Percentiles rank a stretch among this genome's conserved stretches.
These are phyloP conservation scores for Trinectes maculatus DNA, from an alignment of 2,113 vertebrate species.

Conservation along the genomic window DNA sequence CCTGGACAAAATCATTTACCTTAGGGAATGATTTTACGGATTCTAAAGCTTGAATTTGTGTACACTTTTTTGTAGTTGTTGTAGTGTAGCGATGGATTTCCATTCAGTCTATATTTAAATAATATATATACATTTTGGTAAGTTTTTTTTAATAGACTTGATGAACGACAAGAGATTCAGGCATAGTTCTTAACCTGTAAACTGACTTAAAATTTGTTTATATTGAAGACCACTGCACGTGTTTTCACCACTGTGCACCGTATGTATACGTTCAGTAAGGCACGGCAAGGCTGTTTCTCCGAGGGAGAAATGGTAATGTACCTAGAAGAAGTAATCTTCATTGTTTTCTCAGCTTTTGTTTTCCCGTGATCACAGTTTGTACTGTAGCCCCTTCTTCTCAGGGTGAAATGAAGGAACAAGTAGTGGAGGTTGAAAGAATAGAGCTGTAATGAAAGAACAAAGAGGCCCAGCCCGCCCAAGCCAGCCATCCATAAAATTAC, in stretches of 20 bases:
- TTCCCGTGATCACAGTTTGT: slow-evolving; percentile 30
- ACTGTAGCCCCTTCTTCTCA: slow-evolving; percentile 18
- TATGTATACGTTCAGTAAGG: slow-evolving; percentile 37
- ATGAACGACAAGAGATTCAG: slow-evolving; percentile 6
- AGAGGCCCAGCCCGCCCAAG: slow-evolving; percentile 26
- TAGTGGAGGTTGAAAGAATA: background rate
- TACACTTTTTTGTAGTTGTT: too few relatives aligned
- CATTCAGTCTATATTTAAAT: too few relatives aligned
- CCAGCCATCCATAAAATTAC: slow-evolving; percentile 59
- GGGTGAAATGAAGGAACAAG: slow-evolving; percentile 7
- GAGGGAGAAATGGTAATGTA: slow-evolving; percentile 44
- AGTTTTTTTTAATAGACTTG: too few relatives aligned
- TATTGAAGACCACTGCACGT: slow-evolving; percentile 45
- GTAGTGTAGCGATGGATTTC: too few relatives aligned
- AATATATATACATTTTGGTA: too few relatives aligned
- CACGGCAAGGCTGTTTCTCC: slow-evolving; percentile 14
- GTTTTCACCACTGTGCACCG: slow-evolving; percentile 49
- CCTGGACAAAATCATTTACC: background rate
- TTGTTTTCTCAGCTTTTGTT: slow-evolving; percentile 41
- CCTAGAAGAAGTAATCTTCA: slow-evolving; percentile 34
- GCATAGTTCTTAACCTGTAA: background rate
- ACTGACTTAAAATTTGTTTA: too few relatives aligned
- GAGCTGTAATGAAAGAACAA: slow-evolving; percentile 14
- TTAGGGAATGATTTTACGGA: background rate
- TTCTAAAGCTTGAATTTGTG: too few relatives aligned